Percentiles rank a stretch among this genome's conserved stretches.
Evolutionary conservation across 2,113 vertebrate species (phyloP).

Genomic region (Lates calcarifer): DNA sequence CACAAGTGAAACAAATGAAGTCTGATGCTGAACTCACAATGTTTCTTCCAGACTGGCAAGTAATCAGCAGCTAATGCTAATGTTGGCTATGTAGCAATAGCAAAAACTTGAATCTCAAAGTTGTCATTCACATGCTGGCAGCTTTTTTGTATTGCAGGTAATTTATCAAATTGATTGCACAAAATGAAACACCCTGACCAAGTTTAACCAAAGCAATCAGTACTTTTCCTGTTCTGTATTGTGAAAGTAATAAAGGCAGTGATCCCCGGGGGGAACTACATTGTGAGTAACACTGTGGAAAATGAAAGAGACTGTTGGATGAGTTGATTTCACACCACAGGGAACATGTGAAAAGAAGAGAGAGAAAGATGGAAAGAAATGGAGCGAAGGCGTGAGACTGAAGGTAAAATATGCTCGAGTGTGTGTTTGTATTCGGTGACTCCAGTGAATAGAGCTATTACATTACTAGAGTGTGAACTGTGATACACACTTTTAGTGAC

Average conservation of each 20-base stretch:
- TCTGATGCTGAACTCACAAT: too few species aligned
- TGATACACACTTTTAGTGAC: background rate
- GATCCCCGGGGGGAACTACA: background rate
- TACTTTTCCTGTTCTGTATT: background rate
- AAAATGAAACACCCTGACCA: background rate
- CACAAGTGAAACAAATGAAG: too few species aligned
- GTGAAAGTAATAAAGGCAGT: constrained; percentile 23
- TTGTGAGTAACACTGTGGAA: constrained; percentile 38
- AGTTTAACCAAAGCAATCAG: constrained; percentile 25
- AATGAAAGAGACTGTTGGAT: constrained; percentile 32
- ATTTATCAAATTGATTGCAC: constrained; percentile 1
- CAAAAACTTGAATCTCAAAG: too few species aligned
- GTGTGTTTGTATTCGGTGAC: background rate
- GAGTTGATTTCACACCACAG: constrained; percentile 57
- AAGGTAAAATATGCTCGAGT: constrained; percentile 27
- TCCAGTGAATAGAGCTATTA: constrained; percentile 5
- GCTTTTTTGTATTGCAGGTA: too few species aligned
- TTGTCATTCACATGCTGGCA: background rate
- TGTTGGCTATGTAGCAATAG: too few species aligned
- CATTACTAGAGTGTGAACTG: constrained; percentile 10
- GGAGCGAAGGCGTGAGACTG: constrained; percentile 1
- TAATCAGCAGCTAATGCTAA: too few species aligned
- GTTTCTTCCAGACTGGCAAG: too few species aligned
- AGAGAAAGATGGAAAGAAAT: background rate
- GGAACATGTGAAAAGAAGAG: constrained; percentile 12